A percentile compares a stretch with the other conserved stretches of the same genome.
Evolutionary conservation across 1,140 invertebrate genomes (phyloP).

Genomic region (Sesamia nonagrioides): DNA sequence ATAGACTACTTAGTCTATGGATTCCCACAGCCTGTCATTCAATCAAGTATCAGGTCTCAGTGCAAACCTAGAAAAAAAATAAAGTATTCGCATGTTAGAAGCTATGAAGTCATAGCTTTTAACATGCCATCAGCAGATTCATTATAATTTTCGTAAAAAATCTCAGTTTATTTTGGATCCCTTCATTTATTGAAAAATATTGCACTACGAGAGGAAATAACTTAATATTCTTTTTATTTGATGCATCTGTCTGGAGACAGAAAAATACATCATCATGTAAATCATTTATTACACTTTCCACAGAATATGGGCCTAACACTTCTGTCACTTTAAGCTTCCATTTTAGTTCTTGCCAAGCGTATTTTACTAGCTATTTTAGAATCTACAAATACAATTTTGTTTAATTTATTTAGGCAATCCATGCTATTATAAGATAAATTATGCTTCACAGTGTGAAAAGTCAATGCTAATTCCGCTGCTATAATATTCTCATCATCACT

Average conservation of each 20-base stretch:
- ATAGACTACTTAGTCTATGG: too few species aligned
- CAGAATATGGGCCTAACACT: conserved; percentile 56
- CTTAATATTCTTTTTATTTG: conserved; percentile 64
- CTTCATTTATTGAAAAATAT: conserved; percentile 59
- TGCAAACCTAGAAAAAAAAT: too few species aligned
- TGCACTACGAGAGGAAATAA: conserved; percentile 62
- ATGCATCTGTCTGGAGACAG: conserved; percentile 60
- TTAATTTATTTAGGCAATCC: conserved; percentile 59
- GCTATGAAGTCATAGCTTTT: too few species aligned
- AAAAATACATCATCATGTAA: conserved; percentile 58
- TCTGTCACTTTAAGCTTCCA: conserved; percentile 58
- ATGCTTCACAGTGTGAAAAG: conserved; percentile 66
- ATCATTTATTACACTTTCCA: too few species aligned
- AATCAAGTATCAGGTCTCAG: too few species aligned
- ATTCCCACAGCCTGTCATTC: too few species aligned
- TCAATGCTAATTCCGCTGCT: conserved; percentile 58
- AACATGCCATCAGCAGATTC: conserved; percentile 67
- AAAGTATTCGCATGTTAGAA: too few species aligned
- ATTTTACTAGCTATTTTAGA: conserved; percentile 48
- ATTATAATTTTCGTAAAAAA: conserved; percentile 64
- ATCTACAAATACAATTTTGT: conserved; percentile 63
- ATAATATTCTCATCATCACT: neutral
- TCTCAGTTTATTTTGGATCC: conserved; percentile 64
- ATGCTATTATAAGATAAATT: conserved; percentile 64
- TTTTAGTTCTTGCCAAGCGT: conserved; percentile 60